Evolutionary conservation across 2,888 invertebrate genomes (phyloP).

Genomic region (Drosophila koepferae): DNA sequence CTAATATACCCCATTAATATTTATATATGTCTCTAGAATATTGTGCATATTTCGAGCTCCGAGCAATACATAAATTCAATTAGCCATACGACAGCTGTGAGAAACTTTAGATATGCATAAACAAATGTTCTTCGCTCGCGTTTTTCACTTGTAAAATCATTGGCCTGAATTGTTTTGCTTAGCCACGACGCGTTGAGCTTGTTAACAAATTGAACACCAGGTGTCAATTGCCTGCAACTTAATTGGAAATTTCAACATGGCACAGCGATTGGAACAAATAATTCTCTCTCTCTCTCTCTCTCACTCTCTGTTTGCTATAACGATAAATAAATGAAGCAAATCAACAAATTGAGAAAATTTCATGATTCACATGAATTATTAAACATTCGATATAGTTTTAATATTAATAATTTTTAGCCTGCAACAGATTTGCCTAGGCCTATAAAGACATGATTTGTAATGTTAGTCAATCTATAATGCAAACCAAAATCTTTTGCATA

Average conservation of each 20-base stretch:
- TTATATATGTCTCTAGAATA: not conserved
- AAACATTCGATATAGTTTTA: not conserved
- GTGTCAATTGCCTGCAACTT: conserved; percentile 55
- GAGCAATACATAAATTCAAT: conserved; percentile 33
- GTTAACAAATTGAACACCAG: conserved; percentile 55
- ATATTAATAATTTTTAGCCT: not conserved
- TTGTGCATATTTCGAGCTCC: conserved; percentile 1
- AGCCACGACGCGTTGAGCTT: conserved; percentile 8
- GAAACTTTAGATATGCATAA: conserved; percentile 13
- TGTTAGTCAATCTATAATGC: not conserved
- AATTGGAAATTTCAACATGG: conserved; percentile 37
- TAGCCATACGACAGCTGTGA: conserved; percentile 25
- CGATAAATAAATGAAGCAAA: not conserved
- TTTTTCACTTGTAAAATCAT: conserved; percentile 12
- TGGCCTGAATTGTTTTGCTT: conserved; percentile 8
- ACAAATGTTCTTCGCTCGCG: conserved; percentile 2
- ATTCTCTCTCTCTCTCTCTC: too few relatives aligned
- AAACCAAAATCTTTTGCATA: too few relatives aligned
- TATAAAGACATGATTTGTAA: too few relatives aligned
- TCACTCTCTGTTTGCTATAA: too few relatives aligned
- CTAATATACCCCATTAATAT: not conserved
- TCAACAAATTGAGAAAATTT: not conserved
- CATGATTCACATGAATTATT: not conserved
- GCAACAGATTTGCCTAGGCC: not conserved
- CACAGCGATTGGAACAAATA: conserved; percentile 1